These are phyloP conservation scores for Tilapia sparmanii DNA, from an alignment of 2,113 vertebrate genomes.

Conservation along the genomic window DNA sequence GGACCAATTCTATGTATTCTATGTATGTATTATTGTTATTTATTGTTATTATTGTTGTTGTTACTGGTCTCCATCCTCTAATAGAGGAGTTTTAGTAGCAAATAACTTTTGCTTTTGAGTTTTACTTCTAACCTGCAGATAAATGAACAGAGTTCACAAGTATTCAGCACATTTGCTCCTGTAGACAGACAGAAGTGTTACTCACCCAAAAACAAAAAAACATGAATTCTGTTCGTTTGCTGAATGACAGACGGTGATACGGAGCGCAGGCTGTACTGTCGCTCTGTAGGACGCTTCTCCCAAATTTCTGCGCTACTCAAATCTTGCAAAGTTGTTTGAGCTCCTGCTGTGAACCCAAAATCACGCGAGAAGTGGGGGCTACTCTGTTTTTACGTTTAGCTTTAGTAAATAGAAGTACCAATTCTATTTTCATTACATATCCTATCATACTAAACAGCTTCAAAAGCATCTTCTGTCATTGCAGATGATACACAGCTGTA, in stretches of 20 bases:
- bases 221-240: background rate
- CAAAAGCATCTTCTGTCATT: background rate
- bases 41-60: rapidly evolving
- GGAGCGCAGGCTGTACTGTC: background rate
- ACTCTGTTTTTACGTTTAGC: background rate
- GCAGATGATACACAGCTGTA: background rate
- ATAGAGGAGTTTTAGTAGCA: background rate
- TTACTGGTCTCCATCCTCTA: rapidly evolving
- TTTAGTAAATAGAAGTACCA: background rate
- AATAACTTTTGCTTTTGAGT: background rate
- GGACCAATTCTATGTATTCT: too few species aligned
- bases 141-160: background rate
- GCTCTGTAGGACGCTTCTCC: background rate
- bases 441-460: background rate
- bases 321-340: background rate
- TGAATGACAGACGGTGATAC: background rate
- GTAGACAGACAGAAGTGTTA: background rate
- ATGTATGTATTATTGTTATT: background rate
- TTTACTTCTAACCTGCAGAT: background rate
- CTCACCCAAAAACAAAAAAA: background rate
- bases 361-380: background rate
- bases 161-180: background rate
- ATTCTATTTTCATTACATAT: background rate
- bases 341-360: background rate
- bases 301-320: background rate